Base-by-base conservation (phyloP, 1,140 invertebrate species). In the Sminthurinus signatus region DNA sequence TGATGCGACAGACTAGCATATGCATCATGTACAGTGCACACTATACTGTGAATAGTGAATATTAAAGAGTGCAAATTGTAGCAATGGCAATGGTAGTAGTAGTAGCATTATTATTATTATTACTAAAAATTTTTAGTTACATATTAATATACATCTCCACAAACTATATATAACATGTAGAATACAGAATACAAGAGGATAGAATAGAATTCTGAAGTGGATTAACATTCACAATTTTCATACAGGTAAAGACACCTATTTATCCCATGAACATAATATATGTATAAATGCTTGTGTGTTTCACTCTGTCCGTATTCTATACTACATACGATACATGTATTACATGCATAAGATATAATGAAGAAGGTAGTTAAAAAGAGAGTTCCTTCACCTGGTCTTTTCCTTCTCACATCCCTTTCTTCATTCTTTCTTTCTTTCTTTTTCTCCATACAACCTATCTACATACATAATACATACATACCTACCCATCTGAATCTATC, bases 381-480 rank as follows among this genome's bases (percentile, higher is more conserved):
- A 48, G 44, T 48, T 48, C 44, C 44, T 48, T 48, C 44, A 48
- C 44, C 44, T 48, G 44, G 44, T 48, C 8, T 48, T 48, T 48
- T 48, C 23, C 44, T 25, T 48, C 23, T 25, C 17, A 5, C 19
- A 4, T 19, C 44, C 44, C 23, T 19, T n/a, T n/a, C 44, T n/a
- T n/a, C 44, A 4, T 19, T 19, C 44, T n/a, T n/a, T 19, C 44
- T n/a, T 8, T 19, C 44, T n/a, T n/a, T 19, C 8, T 12, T 4
- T 19, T 25, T 25, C 8, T 25, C 17, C 44, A 48, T 25, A 48
- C 44, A 48, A 5, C 17, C n/a, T 5, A 48, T 12, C 5, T 12
- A 8, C n/a, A 10, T 10, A 12, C 39, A 12, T n/a, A 42, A 42
- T 42, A n/a, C 39, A n/a, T 12, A n/a, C 39, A 42, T n/a, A n/a